Percentiles rank a stretch among this genome's conserved stretches.
These are phyloP conservation scores for Odontothrips loti DNA, from an alignment of 2,888 invertebrate genomes.

Conservation along the genomic window DNA sequence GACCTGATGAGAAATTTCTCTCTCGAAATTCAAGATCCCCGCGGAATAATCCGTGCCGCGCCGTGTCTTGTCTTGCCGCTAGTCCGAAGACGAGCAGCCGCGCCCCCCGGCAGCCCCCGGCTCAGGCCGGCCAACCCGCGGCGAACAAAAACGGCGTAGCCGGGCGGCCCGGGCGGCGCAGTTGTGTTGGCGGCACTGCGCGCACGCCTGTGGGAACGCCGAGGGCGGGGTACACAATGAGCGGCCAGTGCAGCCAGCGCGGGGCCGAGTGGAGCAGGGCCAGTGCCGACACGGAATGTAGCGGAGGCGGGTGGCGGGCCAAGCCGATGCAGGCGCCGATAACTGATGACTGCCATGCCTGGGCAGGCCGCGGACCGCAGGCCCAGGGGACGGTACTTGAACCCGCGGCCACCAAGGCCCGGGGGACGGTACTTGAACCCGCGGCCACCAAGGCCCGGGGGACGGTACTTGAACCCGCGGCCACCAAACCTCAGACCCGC, in stretches of 20 bases:
- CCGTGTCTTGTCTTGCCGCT: background rate
- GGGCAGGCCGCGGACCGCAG: too few species aligned
- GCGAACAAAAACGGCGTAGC: too few species aligned
- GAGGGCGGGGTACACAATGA: background rate
- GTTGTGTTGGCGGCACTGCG: too few species aligned
- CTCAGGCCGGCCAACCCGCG: background rate
- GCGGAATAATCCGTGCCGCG: conserved; percentile 15
- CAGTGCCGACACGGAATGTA: background rate
- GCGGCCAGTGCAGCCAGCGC: too few species aligned
- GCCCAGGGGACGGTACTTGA: background rate
- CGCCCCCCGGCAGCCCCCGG: background rate
- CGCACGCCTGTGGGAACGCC: conserved; percentile 2
- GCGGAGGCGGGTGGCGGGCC: background rate
- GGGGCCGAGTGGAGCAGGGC: background rate
- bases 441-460: too few species aligned
- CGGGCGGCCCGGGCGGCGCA: too few species aligned
- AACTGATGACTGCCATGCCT: background rate
- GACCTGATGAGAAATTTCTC: background rate
- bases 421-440: background rate
- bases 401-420: too few species aligned
- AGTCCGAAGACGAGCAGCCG: background rate
- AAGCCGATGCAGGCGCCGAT: background rate
- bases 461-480: too few species aligned
- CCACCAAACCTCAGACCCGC: too few species aligned
- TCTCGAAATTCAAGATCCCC: conserved; percentile 9